Evolutionary conservation across 2,113 vertebrate genomes (phyloP), one percentile per base, ranked within the genome.

Genomic region (Speoplatyrhinus poulsoni): DNA sequence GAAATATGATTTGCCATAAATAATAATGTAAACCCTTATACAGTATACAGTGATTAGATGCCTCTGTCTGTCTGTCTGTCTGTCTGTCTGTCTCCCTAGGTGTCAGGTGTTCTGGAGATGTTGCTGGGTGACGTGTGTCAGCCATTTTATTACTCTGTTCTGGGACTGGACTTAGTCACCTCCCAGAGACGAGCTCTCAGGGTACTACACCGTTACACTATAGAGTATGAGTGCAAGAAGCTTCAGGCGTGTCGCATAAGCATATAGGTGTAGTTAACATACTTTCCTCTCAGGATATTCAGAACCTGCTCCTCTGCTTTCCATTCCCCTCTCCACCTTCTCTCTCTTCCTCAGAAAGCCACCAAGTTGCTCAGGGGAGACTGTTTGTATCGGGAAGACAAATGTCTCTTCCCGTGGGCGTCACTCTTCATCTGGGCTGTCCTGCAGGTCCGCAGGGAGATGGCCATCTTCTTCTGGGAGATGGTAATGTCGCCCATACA

Each of bases 401-500:
- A 68, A 41, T 94, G 71, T 16, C 72, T 84, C 50, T 82, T 65
- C 12, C 94, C 95, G 11, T 97, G 95, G 95, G 91, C 87, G 0
- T 92, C 95, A 19, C 93, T 97, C 17, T 93, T 96, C 62, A 91
- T 96, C 72, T 97, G 96, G 96, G 93, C 95, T 0, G 87, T 97
- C 69, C 86, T 97, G 9, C 91, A 96, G 75, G 96, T 95, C 83
- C 90, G 94, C 12, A 87, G 88, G 0, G 91, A 95, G 78, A 96
- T 96, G 95, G 94, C 95, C 4, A 65, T 87, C 46, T 94, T 93
- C 84, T 97, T 95, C 91, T 97, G 96, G 95, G 95, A 97, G 85
- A 95, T 95, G 94, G 96, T 97, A 91, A 90, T 26, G 12, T n/a
- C 50, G n/a, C 46, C 56, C 8, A 17, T 3, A 54, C 15, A 52